Evolutionary conservation across 2,888 invertebrate genomes (phyloP), one percentile per base, ranked within the genome.

Genomic region (Cerastis leucographa): DNA sequence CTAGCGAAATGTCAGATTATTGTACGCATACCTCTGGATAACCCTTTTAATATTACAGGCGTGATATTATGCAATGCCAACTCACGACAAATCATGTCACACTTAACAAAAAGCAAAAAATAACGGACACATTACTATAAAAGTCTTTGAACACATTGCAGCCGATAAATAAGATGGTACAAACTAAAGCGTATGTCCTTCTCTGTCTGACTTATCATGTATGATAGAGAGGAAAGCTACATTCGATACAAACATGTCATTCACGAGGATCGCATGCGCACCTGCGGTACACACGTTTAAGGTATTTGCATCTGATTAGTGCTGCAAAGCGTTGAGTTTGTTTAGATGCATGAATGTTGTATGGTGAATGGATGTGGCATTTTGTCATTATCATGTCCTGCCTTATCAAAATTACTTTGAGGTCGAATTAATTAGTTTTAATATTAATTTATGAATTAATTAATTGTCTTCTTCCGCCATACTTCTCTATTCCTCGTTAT

Each of bases 251-350:
- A 70, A 75, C 54, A 84, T 80, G 81, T 88, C 80, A 87, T 85
- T 81, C 81, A 78, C 64, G 46, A 76, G 49, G 71, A 81, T 25
- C 67, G 75, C 75, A 71, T 64, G 79, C 76, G 67, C 89, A 89
- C 87, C 88, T 90, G 89, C 87, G 71, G 69, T 81, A 84, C 82
- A 87, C 80, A 84, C 74, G 80, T 80, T 80, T 74, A 80, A 75
- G 71, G 74, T 87, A 87, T 89, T 90, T 86, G 84, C 87, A 88
- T 90, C 68, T 87, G 85, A 87, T 87, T 89, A 84, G 76, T 76
- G 68, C 66, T 78, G 71, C 66, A 83, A 67, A 29, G 25, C 76
- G 72, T 76, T 5, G 65, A 64, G 46, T 73, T 70, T 56, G 42
- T 62, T 62, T 7, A 22, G 67, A 70, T 19, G 25, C 22, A 76